phyloP scores from a whole-genome alignment of 2,113 vertebrate genomes.

The Melierax canorus region DNA sequence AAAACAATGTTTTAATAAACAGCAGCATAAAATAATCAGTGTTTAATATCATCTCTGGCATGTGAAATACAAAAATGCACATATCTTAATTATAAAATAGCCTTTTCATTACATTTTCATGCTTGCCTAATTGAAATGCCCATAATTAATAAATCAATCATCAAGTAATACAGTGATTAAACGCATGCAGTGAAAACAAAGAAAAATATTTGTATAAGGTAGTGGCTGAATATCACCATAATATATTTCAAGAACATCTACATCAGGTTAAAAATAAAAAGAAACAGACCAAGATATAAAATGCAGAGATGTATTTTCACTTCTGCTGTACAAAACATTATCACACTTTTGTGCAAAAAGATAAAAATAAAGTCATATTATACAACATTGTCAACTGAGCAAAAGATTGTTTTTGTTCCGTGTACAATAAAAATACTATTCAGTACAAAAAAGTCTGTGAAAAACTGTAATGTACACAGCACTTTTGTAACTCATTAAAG shows the following conservation, averaged over 20 bases:
- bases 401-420: constrained; percentile 59
- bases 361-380: constrained; percentile 76
- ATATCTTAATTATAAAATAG: constrained; percentile 69
- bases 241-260: constrained; percentile 69
- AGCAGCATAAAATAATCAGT: constrained; percentile 80
- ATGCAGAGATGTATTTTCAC: constrained; percentile 88
- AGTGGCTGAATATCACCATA: constrained; percentile 61
- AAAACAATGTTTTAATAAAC: constrained; percentile 76
- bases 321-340: constrained; percentile 90
- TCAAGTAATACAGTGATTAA: constrained; percentile 78
- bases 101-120: constrained; percentile 73
- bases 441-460: constrained; percentile 74
- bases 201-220: constrained; percentile 52
- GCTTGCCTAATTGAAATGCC: constrained; percentile 74
- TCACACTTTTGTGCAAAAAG: constrained; percentile 87
- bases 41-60: constrained; percentile 79
- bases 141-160: constrained; percentile 72
- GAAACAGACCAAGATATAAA: constrained; percentile 76
- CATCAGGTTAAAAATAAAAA: constrained; percentile 64
- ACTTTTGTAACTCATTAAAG: constrained; percentile 76
- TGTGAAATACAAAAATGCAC: constrained; percentile 76
- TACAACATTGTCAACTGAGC: constrained; percentile 67
- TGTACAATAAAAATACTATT: constrained; percentile 79
- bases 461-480: constrained; percentile 63
- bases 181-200: constrained; percentile 76